Evolutionary conservation across 2,797 vertebrate species (phyloP), one percentile per base, ranked within the genome.

Genomic region (Arrhamphus sclerolepis): DNA sequence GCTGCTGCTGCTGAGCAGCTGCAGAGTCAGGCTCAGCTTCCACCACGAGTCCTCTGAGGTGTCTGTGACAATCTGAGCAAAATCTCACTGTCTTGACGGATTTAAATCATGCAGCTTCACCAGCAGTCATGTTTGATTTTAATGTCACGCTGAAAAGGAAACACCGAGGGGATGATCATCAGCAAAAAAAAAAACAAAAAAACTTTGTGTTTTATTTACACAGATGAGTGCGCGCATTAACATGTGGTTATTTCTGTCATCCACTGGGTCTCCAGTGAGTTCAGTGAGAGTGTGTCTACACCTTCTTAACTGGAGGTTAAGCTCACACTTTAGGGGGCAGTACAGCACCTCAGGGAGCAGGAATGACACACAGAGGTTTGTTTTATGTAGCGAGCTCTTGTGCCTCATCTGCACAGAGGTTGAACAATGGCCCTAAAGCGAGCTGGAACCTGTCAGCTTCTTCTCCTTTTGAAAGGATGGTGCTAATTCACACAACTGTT

Each of bases 401-500:
- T 78, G 72, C 66, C 51, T 42, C 64, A 56, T 73, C 74, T 56
- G 70, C 63, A 78, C 81, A 72, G 73, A 72, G 78, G 79, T 80
- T 77, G 55, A 78, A 70, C 64, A 70, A 66, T 58, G 17, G 58
- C 69, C 81, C 66, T 62, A 28, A 31, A 67, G 66, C 74, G 72
- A 82, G 65, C 43, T 77, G 51, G 56, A 73, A 58, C 17, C 46
- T 10, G n/a, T 28, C 38, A 56, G 66, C 26, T 10, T 31, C 10
- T 34, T 34, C 10, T 10, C 19, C 39, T 16, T 11, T 43, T 29
- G 11, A 31, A 11, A 28, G 26, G 18, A 54, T n/a, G 29, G 2
- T 41, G n/a, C 4, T 51, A 72, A 66, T 86, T 78, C 63, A 66
- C 54, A 78, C 73, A 79, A 50, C 62, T 66, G 72, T 75, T 80